Evolutionary conservation across 2,888 invertebrate genomes (phyloP), one percentile per base, ranked within the genome.

Genomic region (Tetragnatha montana): DNA sequence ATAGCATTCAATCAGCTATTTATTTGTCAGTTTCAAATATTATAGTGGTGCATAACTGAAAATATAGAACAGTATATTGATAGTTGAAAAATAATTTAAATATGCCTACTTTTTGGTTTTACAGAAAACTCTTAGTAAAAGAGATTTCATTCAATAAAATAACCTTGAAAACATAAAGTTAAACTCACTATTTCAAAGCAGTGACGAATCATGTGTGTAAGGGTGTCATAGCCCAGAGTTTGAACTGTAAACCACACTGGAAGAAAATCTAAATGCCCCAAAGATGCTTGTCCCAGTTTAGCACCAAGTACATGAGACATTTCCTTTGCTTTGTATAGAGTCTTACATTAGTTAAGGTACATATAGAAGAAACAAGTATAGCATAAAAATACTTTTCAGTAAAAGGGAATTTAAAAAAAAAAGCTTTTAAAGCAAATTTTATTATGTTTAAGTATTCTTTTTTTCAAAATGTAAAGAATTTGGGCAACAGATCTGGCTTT

Each of bases 231-330:
- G 3, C 95, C 95, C 10, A 95, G 92, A 88, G 93, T 93, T 93
- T 94, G 93, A 81, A 97, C 94, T 83, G 96, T 95, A 47, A 96
- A 95, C 98, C 98, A 98, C 85, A 98, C 94, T 2, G 98, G 96
- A 87, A 98, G 94, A 69, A 97, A 96, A 68, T 96, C 95, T 74
- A 97, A 94, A 74, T 96, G 95, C 91, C 95, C 93, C 7, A 94
- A 93, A 10, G 94, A 92, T 68, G 94, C 94, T 6, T 94, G 93
- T 93, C 94, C 94, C 91, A 95, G 93, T 0, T 96, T 96, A 0
- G 95, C 95, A 73, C 93, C 92, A 91, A 93, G 93, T n/a, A 93
- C 92, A 81, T 93, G 91, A 10, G 92, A 91, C 8, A 93, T 92
- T 75, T 94, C 93, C 22, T 93, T 92, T 14, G 92, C 91, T 91